Conservation (phyloP, 35 echinoderm and acorn worm species). For the Heliocidaris erythrogramma region DNA sequence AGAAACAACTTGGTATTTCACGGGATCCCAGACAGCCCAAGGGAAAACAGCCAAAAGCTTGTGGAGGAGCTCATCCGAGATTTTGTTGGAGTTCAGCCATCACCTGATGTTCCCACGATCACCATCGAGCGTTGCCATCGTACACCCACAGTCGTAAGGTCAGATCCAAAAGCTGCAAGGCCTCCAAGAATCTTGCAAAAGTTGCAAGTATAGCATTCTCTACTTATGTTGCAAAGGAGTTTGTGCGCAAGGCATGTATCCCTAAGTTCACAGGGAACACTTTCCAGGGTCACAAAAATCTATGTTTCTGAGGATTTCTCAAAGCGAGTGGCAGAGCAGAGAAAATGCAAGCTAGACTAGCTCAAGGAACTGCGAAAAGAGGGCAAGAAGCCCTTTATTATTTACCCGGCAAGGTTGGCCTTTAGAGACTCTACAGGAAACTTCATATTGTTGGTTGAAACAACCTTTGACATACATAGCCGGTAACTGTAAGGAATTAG, state of each 20-base stretch:
- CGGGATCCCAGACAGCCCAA: conserved; percentile 20
- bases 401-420: no score
- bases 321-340: conserved; percentile 26
- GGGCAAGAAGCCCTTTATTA: conserved; percentile 42
- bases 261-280: conserved; percentile 1
- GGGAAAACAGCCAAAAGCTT: conserved; percentile 40
- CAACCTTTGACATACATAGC: no score
- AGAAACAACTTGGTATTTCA: conserved; percentile 28
- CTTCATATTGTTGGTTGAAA: no score
- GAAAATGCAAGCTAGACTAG: conserved; percentile 29
- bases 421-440: no score
- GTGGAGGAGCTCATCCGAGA: conserved; percentile 37
- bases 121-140: conserved; percentile 30
- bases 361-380: conserved; percentile 35
- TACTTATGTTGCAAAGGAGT: conserved; percentile 16
- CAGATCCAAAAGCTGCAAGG: conserved; percentile 27
- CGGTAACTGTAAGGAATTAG: not conserved
- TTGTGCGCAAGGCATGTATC: conserved; percentile 31
- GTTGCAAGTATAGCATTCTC: conserved; percentile 11
- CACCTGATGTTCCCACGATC: conserved; percentile 21
- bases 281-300: conserved; percentile 42
- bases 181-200: conserved; percentile 26
- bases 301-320: conserved; percentile 43
- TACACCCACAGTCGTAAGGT: not conserved
- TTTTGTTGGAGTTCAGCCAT: conserved; percentile 27